Conservation (phyloP, 2,797 vertebrate genomes). For the Accipiter badius region DNA sequence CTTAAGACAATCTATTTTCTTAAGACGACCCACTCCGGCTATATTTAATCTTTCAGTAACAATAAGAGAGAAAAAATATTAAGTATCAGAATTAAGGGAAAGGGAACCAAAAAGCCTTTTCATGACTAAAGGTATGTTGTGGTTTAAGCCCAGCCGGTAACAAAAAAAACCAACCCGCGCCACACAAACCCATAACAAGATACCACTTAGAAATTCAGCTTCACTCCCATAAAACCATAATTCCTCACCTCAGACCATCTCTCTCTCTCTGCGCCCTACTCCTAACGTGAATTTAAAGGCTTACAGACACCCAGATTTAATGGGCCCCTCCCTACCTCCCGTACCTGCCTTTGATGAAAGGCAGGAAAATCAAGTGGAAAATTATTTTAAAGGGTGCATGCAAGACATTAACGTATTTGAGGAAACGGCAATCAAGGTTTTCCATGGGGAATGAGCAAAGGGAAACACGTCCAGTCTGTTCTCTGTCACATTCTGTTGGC, state of each 20-base stretch:
- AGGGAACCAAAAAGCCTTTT: background rate
- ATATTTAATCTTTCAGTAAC: background rate
- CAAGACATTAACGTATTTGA: conserved; percentile 37
- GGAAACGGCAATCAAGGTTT: conserved; percentile 50
- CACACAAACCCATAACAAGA: too few relatives aligned
- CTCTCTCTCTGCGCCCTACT: background rate
- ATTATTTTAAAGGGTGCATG: conserved; percentile 34
- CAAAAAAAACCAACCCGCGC: too few relatives aligned
- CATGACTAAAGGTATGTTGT: background rate
- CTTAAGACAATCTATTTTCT: background rate
- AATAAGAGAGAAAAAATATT: background rate
- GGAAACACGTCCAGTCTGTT: background rate
- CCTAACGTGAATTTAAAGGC: background rate
- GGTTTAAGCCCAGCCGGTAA: too few relatives aligned
- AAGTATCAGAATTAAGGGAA: background rate
- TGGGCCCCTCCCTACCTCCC: conserved; percentile 21
- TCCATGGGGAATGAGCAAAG: conserved; percentile 5
- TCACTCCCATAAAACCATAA: background rate
- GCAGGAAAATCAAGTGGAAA: conserved; percentile 55
- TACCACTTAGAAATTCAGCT: background rate
- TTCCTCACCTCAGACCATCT: background rate
- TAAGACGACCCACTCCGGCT: background rate
- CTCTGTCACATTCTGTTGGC: background rate
- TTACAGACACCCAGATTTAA: conserved; percentile 6
- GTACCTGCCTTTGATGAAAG: conserved; percentile 48